These are phyloP conservation scores for Campylomormyrus tamandua DNA, from an alignment of 2,113 vertebrate genomes.

Conservation along the genomic window DNA sequence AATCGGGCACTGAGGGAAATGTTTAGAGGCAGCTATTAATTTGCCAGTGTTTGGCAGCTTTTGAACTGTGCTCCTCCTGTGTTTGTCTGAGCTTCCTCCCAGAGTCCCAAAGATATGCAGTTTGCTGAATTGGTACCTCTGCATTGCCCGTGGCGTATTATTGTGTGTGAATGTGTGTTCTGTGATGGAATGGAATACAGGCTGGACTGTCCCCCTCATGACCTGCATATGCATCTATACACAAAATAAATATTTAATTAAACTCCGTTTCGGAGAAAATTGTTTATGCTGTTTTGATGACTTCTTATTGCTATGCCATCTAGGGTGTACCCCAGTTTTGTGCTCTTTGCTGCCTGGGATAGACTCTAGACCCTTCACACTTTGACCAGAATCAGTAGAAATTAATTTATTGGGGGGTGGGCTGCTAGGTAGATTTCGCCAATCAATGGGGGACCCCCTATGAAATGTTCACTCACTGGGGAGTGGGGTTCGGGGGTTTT, in stretches of 20 bases:
- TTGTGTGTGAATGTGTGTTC: neutral
- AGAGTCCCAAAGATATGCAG: neutral
- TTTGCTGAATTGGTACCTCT: neutral
- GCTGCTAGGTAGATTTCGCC: too few species aligned
- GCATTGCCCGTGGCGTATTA: neutral
- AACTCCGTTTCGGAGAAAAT: neutral
- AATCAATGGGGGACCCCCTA: too few species aligned
- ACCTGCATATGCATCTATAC: neutral
- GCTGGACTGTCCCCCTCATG: neutral
- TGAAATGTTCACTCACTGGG: too few species aligned
- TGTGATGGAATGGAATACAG: neutral
- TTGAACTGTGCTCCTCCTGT: neutral
- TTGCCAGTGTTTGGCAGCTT: neutral
- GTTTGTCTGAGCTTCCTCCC: neutral
- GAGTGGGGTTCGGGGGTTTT: neutral
- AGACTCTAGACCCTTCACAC: neutral
- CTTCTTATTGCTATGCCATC: neutral
- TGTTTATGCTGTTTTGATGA: neutral
- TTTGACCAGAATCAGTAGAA: neutral
- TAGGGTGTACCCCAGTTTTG: neutral
- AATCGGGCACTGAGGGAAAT: neutral
- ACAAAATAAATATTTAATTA: neutral
- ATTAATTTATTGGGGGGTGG: too few species aligned
- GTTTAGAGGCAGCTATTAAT: neutral
- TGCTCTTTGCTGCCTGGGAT: neutral